Evolutionary conservation across 2,888 invertebrate species (phyloP), one percentile per base, ranked within the genome.

Genomic region (Drosophila monieri): DNA sequence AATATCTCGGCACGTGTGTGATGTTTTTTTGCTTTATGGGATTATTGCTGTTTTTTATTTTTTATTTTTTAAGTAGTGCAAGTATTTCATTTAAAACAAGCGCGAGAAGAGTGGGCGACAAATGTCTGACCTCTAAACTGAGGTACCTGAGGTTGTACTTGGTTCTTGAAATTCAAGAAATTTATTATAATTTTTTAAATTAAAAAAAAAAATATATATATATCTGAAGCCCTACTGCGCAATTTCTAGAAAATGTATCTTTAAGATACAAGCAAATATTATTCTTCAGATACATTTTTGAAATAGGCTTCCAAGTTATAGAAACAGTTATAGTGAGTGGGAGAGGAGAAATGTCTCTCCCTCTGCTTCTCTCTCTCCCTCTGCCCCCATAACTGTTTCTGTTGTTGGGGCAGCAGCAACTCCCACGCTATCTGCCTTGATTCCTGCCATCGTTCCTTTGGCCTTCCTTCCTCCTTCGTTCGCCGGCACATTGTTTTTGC

Each of bases 1-100:
- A 72, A 58, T 73, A 48, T 76, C 69, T 49, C 61, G 81, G 88
- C 81, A 81, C 81, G 81, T 81, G 88, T 74, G 49, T 43, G 52
- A 37, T 37, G 23, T 77, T 61, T 77, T 61, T 72, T 41, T 18
- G 18, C 18, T 18, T 18, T 18, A 18, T 18, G 18, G 52, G 46
- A 56, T 71, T 70, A 53, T 71, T 54, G 56, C 18, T 71, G 43
- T 56, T 56, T 32, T 32, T 35, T 32, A 51, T n/a, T n/a, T 35
- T 3, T 1, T 18, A 18, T 18, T 18, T 9, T 10, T 12, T 35
- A 64, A 53, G 54, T 71, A 67, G 56, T 67, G 67, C 47, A 71
- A 76, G 78, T 70, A 76, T 87, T 76, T 85, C 47, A 48, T 67
- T 65, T 44, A 39, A 72, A 78, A 68, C 48, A 71, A 56, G 55